Percentiles rank a stretch among this genome's conserved stretches.
Conservation (phyloP, 2,113 vertebrate species). For the Sciurus niger region DNA sequence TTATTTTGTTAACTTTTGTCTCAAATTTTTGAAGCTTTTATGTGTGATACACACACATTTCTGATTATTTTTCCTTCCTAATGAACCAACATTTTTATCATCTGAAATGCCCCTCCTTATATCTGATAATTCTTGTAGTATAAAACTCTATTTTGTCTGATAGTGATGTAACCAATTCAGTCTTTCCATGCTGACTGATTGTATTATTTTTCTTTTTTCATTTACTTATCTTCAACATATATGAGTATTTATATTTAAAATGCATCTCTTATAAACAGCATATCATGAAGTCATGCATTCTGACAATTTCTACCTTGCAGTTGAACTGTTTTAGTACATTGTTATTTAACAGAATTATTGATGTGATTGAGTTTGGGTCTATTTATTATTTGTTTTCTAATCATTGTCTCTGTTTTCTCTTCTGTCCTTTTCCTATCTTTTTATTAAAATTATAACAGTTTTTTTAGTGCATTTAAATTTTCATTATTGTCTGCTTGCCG, state of each 20-base stretch:
- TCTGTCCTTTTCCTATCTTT: not conserved
- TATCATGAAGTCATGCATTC: not conserved
- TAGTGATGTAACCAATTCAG: not conserved
- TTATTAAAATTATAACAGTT: not conserved
- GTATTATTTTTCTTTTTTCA: not conserved
- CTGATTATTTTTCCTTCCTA: not conserved
- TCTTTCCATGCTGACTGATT: not conserved
- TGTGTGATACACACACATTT: not conserved
- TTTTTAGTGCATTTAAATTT: constrained; percentile 28
- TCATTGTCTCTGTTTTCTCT: not conserved
- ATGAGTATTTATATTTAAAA: constrained; percentile 54
- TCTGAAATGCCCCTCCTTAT: not conserved
- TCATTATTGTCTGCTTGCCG: not conserved
- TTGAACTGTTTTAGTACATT: not conserved
- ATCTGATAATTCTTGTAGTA: not conserved
- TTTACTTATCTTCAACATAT: constrained; percentile 5
- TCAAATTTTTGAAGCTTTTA: constrained; percentile 9
- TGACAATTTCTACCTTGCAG: not conserved
- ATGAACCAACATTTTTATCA: not conserved
- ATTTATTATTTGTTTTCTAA: constrained; percentile 11
- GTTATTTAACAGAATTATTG: constrained; percentile 7
- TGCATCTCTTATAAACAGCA: not conserved
- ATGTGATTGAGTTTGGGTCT: not conserved
- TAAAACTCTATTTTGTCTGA: constrained; percentile 4
- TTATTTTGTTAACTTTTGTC: constrained; percentile 6